Conservation (phyloP, 2,797 vertebrate species). For the Coreius guichenoti region DNA sequence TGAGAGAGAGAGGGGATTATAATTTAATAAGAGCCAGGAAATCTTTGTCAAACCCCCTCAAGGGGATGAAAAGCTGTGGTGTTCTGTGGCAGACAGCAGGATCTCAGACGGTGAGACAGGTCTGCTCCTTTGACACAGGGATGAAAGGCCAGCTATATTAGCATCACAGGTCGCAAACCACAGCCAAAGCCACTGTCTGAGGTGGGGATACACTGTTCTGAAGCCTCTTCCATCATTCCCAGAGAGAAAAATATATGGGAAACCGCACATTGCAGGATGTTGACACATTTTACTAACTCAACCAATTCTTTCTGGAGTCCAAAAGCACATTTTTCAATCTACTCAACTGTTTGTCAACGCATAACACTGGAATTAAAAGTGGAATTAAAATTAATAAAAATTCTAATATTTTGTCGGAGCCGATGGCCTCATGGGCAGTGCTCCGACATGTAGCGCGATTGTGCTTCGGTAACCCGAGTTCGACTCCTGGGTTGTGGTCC, state of each 20-base stretch:
- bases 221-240: slow-evolving; percentile 33
- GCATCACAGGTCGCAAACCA: slow-evolving; percentile 4
- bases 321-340: neutral
- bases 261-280: slow-evolving; percentile 12
- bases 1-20: slow-evolving; percentile 76
- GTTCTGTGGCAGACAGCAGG: slow-evolving; percentile 70
- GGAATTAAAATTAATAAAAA: neutral
- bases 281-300: slow-evolving; percentile 21
- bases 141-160: slow-evolving; percentile 42
- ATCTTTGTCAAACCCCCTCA: slow-evolving; percentile 79
- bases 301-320: slow-evolving; percentile 5
- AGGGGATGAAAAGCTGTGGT: slow-evolving; percentile 75
- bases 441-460: neutral
- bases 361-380: neutral
- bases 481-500: neutral
- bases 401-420: neutral
- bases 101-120: slow-evolving; percentile 62
- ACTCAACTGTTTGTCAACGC: neutral
- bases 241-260: slow-evolving; percentile 9
- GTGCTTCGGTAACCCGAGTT: neutral
- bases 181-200: slow-evolving; percentile 28
- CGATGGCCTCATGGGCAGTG: neutral
- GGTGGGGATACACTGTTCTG: slow-evolving; percentile 23
- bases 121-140: slow-evolving; percentile 43
- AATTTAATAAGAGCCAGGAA: slow-evolving; percentile 84